These are phyloP conservation scores for Crossaster papposus DNA, from an alignment of 53 echinoderm and acorn worm species.

Conservation along the genomic window DNA sequence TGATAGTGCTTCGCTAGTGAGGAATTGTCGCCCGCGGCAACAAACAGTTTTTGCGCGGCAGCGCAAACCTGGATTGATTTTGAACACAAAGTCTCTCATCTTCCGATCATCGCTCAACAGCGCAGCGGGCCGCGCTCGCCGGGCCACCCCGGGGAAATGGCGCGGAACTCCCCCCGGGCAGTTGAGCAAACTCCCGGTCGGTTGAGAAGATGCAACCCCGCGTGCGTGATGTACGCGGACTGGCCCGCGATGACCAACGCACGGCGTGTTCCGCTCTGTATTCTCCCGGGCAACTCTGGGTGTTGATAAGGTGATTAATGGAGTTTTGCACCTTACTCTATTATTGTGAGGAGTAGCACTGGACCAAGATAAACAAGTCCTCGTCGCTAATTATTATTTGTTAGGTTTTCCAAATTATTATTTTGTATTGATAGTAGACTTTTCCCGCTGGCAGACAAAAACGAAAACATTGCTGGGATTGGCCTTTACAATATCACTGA, in stretches of 20 bases:
- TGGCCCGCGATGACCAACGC: slow-evolving; percentile 58
- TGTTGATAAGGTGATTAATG: slow-evolving; percentile 48
- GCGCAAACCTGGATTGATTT: slow-evolving; percentile 59
- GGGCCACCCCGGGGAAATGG: slow-evolving; percentile 15
- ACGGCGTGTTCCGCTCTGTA: slow-evolving; percentile 37
- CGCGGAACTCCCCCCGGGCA: slow-evolving; percentile 56
- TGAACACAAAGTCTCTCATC: slow-evolving; percentile 49
- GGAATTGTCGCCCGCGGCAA: slow-evolving; percentile 52
- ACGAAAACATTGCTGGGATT: too few relatives aligned
- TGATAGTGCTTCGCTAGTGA: background rate
- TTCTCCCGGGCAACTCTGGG: slow-evolving; percentile 20
- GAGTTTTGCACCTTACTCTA: slow-evolving; percentile 16
- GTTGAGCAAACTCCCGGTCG: slow-evolving; percentile 59
- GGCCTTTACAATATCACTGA: too few relatives aligned
- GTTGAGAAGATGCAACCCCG: slow-evolving; percentile 24
- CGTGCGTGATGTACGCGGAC: slow-evolving; percentile 20
- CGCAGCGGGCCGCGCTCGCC: slow-evolving; percentile 46
- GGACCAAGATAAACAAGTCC: too few relatives aligned
- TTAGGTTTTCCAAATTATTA: too few relatives aligned
- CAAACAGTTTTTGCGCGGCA: slow-evolving; percentile 47
- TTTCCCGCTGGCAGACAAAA: too few relatives aligned
- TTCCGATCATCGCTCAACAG: slow-evolving; percentile 56
- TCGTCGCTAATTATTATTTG: too few relatives aligned
- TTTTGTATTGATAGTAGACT: too few relatives aligned
- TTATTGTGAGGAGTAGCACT: background rate